Evolutionary conservation across 2,113 vertebrate species (phyloP).

Genomic region (Labeo rohita): DNA sequence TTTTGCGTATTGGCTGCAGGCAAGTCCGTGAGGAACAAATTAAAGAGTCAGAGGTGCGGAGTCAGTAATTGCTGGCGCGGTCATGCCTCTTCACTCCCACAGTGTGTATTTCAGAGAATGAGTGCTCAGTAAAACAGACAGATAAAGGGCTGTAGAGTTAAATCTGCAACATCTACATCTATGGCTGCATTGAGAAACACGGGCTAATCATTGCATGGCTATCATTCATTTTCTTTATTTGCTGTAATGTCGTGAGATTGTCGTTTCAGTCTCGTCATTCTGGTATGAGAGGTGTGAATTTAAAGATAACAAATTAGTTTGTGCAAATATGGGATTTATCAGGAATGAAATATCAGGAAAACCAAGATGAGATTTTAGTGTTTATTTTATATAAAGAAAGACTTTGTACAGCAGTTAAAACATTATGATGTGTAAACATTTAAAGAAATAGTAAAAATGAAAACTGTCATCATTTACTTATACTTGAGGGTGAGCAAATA

Average conservation of each 20-base stretch:
- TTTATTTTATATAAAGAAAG: background rate
- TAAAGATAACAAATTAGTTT: background rate
- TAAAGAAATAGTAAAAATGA: background rate
- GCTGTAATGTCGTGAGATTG: background rate
- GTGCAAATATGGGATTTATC: background rate
- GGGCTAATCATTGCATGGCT: background rate
- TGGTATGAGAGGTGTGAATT: background rate
- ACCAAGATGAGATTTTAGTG: background rate
- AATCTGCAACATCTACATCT: background rate
- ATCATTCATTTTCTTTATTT: background rate
- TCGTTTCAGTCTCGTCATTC: background rate
- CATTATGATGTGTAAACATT: background rate
- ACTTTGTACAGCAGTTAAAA: background rate
- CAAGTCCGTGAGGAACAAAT: constrained; percentile 91
- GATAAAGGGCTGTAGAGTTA: background rate
- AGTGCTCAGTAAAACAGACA: constrained; percentile 33
- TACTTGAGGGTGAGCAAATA: background rate
- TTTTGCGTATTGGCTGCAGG: constrained; percentile 90
- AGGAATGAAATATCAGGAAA: background rate
- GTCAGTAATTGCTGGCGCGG: constrained; percentile 86
- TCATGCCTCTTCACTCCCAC: constrained; percentile 72
- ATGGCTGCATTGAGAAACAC: background rate
- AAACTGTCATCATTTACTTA: background rate
- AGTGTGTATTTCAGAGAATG: constrained; percentile 32
- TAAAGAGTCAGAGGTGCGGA: constrained; percentile 87